phyloP scores from a whole-genome alignment of 1,140 invertebrate genomes.

The Lepidurus packardi region DNA sequence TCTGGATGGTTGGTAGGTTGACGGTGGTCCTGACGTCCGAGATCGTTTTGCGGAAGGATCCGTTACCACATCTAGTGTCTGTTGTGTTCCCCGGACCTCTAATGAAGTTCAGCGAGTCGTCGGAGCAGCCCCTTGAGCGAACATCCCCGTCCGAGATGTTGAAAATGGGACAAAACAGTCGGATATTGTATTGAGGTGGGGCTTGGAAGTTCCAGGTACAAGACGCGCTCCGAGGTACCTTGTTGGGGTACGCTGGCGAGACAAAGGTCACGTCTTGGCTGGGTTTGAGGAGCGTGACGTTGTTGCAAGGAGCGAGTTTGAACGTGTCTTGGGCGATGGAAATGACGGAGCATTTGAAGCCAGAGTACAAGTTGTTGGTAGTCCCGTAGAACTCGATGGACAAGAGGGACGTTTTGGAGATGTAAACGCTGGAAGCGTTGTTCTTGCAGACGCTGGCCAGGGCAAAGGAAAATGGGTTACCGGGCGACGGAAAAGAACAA shows the following conservation, averaged over 20 bases:
- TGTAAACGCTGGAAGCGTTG: not conserved
- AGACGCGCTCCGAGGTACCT: not conserved
- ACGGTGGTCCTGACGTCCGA: not conserved
- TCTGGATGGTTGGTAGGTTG: not conserved
- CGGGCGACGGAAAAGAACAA: no score
- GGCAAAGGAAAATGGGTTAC: not conserved
- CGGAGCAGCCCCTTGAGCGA: not conserved
- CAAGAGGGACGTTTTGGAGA: not conserved
- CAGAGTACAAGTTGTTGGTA: not conserved
- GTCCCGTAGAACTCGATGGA: not conserved
- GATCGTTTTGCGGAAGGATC: not conserved
- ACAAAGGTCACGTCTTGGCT: not conserved
- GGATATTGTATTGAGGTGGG: not conserved
- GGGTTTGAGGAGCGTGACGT: not conserved
- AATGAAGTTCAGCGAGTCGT: not conserved
- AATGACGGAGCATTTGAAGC: not conserved
- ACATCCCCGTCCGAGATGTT: not conserved
- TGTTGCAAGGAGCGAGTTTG: not conserved
- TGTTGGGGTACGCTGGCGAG: not conserved
- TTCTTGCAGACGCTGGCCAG: not conserved
- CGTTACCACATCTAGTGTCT: not conserved
- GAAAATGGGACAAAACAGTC: not conserved
- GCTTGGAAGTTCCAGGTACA: not conserved
- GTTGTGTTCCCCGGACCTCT: not conserved
- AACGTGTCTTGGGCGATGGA: not conserved